Conservation (phyloP, 2,113 vertebrate species). For the Chitala chitala region DNA sequence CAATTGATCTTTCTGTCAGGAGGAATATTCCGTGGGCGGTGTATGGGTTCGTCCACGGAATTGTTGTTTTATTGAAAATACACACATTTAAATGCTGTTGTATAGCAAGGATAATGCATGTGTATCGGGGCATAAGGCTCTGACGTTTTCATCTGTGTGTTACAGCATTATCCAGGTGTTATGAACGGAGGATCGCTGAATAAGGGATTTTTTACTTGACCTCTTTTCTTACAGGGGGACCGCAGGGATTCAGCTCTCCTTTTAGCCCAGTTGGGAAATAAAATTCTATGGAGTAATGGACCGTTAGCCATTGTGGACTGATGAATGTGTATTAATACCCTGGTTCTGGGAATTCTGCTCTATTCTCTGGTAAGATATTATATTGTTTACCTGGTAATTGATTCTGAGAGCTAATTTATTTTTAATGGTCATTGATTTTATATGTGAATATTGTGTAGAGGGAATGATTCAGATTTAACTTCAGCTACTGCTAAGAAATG, state of each 20-base stretch:
- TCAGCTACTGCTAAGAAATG: too few relatives aligned
- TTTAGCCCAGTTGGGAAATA: neutral
- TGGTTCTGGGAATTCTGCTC: neutral
- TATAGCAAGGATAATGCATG: neutral
- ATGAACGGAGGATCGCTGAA: neutral
- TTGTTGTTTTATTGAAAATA: constrained; percentile 15
- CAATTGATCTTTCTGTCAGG: neutral
- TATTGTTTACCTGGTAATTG: neutral
- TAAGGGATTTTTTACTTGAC: neutral
- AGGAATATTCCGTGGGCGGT: neutral
- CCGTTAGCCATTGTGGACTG: neutral
- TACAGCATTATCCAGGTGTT: neutral
- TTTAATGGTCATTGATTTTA: too few relatives aligned
- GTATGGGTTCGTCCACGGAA: neutral
- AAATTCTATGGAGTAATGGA: neutral
- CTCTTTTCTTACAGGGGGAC: neutral
- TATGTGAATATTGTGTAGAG: neutral
- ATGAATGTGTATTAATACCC: neutral
- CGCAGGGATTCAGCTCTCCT: neutral
- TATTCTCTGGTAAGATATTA: neutral
- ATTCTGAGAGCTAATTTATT: neutral
- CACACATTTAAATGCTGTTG: constrained; percentile 12
- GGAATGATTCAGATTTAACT: too few relatives aligned
- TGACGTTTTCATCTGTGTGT: neutral
- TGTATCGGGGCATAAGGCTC: neutral